Conservation (phyloP, 2,797 vertebrate species). For the Microctenopoma stevenorrisi region DNA sequence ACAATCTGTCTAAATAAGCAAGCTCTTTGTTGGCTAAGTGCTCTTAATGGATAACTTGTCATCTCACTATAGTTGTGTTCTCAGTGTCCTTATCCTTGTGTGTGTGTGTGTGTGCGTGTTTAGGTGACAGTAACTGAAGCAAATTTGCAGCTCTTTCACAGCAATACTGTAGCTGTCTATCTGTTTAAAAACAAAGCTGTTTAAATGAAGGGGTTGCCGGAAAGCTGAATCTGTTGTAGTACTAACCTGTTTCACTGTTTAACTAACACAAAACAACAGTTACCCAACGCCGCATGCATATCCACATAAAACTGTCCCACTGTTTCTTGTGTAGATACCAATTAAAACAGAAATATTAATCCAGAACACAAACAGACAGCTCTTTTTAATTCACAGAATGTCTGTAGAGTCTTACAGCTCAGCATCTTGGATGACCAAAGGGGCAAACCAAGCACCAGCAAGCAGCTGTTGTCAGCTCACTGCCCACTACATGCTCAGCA, state of each 20-base stretch:
- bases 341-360: neutral
- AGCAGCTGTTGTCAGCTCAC: no score
- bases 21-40: constrained; percentile 43
- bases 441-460: no score
- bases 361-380: neutral
- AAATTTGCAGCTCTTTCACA: constrained; percentile 44
- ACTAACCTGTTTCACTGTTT: constrained; percentile 2
- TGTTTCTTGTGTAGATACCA: neutral
- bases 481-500: no score
- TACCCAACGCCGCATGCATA: neutral
- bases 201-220: constrained; percentile 27
- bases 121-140: constrained; percentile 37
- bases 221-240: constrained; percentile 14
- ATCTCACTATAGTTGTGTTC: constrained; percentile 27
- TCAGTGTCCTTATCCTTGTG: constrained; percentile 7
- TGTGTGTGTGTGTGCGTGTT: constrained; percentile 6
- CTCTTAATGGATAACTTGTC: constrained; percentile 37
- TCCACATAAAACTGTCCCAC: neutral
- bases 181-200: constrained; percentile 46
- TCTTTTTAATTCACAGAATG: no score
- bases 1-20: constrained; percentile 32
- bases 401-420: no score
- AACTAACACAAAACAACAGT: constrained; percentile 7
- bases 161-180: constrained; percentile 38
- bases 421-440: no score